These are phyloP conservation scores for Tipula vernalis DNA, from an alignment of 2,888 invertebrate species.

Conservation along the genomic window DNA sequence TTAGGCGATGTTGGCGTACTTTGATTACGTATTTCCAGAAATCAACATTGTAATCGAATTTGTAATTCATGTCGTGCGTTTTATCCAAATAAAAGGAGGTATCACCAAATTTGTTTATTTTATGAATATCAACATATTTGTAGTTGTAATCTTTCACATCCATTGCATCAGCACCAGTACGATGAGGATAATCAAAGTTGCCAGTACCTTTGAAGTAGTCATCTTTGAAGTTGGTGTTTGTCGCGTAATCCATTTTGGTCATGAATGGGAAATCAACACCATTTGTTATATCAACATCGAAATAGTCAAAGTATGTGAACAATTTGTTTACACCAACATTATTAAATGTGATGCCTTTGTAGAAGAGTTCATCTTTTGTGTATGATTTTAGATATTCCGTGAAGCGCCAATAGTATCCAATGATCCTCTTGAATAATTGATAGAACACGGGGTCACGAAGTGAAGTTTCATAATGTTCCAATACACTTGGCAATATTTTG, in stretches of 20 bases:
- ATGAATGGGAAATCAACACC: slow-evolving; percentile 37
- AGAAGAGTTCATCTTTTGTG: slow-evolving; percentile 45
- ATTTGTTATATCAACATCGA: slow-evolving; percentile 47
- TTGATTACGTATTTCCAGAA: slow-evolving; percentile 31
- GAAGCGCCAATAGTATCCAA: slow-evolving; percentile 45
- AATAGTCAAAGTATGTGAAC: slow-evolving; percentile 55
- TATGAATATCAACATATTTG: background rate
- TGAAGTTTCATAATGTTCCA: slow-evolving; percentile 52
- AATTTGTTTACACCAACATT: slow-evolving; percentile 52
- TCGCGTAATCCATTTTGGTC: slow-evolving; percentile 29
- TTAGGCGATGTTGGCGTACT: slow-evolving; percentile 53
- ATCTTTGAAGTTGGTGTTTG: background rate
- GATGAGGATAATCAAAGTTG: background rate
- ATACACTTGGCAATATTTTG: slow-evolving; percentile 42
- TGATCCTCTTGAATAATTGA: slow-evolving; percentile 48
- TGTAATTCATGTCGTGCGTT: background rate
- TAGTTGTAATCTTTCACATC: background rate
- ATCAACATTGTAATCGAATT: background rate
- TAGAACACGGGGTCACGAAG: slow-evolving; percentile 59
- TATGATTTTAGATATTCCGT: slow-evolving; percentile 45
- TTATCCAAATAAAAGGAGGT: background rate
- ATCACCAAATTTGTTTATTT: slow-evolving; percentile 29
- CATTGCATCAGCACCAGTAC: background rate
- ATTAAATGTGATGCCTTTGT: slow-evolving; percentile 48
- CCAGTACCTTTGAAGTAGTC: slow-evolving; percentile 35